Evolutionary conservation across 2,888 invertebrate species (phyloP).

Genomic region (Sarcophaga caerulescens): DNA sequence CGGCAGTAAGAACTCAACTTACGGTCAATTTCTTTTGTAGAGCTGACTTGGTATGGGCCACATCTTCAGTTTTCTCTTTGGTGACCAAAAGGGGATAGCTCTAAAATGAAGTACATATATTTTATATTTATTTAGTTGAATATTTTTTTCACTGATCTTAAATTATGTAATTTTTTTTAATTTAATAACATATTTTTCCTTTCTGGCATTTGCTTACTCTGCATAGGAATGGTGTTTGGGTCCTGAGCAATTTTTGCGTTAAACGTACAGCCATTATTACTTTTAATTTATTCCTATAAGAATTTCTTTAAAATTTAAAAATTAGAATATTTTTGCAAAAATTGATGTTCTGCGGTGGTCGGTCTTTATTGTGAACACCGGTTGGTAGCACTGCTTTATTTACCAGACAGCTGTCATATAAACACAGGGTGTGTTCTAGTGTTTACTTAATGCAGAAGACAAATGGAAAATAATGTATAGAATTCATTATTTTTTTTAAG

Average conservation of each 20-base stretch:
- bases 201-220: constrained; percentile 74
- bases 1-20: constrained; percentile 72
- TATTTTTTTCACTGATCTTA: background rate
- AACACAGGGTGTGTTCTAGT: background rate
- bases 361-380: constrained; percentile 17
- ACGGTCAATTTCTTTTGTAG: constrained; percentile 82
- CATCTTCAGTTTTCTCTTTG: constrained; percentile 80
- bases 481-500: too few species aligned
- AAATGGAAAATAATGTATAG: too few species aligned
- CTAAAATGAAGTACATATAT: constrained; percentile 68
- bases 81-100: constrained; percentile 79
- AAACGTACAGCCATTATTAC: constrained; percentile 77
- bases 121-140: background rate
- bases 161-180: constrained; percentile 76
- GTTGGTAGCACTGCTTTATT: constrained; percentile 31
- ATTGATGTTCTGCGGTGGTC: constrained; percentile 38
- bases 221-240: constrained; percentile 77
- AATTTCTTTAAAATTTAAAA: constrained; percentile 35
- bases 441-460: too few species aligned
- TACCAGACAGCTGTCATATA: constrained; percentile 19
- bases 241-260: constrained; percentile 77
- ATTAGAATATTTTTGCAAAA: constrained; percentile 57
- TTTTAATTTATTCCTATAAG: background rate
- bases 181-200: background rate
- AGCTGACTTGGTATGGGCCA: constrained; percentile 83